phyloP scores from a whole-genome alignment of 2,888 invertebrate genomes.

The Noctuana brunneofusca region DNA sequence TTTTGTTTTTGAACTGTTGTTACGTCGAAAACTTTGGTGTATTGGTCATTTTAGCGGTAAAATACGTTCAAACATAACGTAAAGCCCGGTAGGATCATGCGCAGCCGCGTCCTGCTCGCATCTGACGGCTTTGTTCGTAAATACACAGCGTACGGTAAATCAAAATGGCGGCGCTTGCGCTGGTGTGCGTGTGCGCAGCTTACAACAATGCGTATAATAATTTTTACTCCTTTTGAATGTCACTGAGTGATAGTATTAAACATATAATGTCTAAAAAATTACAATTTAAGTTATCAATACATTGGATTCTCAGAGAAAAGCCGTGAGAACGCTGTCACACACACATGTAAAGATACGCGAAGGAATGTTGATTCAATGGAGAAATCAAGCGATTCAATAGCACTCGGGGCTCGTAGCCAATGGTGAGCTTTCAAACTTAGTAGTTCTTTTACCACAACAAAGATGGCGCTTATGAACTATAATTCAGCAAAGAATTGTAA shows the following conservation, averaged over 20 bases:
- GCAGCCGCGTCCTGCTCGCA: conserved; percentile 81
- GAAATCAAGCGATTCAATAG: conserved; percentile 78
- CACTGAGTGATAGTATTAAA: conserved; percentile 39
- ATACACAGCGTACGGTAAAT: conserved; percentile 80
- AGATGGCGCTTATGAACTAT: conserved; percentile 65
- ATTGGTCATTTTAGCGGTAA: conserved; percentile 81
- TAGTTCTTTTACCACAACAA: conserved; percentile 51
- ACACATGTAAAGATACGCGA: conserved; percentile 74
- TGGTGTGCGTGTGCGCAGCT: conserved; percentile 74
- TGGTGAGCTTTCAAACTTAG: conserved; percentile 70
- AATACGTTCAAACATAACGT: conserved; percentile 70
- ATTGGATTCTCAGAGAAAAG: conserved; percentile 43
- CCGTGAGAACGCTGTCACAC: conserved; percentile 73
- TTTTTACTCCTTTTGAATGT: conserved; percentile 44
- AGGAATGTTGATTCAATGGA: conserved; percentile 83
- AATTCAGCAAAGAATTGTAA: conserved; percentile 23
- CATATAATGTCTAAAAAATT: conserved; percentile 40
- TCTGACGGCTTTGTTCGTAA: conserved; percentile 83
- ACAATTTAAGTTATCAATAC: conserved; percentile 61
- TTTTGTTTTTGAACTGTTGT: conserved; percentile 79
- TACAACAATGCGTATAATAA: conserved; percentile 50
- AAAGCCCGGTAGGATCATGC: conserved; percentile 74
- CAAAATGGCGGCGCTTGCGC: conserved; percentile 77
- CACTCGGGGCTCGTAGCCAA: conserved; percentile 64
- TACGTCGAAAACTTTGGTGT: conserved; percentile 68